Conservation (phyloP, 2,888 invertebrate species). For the Boloria euphrosyne region DNA sequence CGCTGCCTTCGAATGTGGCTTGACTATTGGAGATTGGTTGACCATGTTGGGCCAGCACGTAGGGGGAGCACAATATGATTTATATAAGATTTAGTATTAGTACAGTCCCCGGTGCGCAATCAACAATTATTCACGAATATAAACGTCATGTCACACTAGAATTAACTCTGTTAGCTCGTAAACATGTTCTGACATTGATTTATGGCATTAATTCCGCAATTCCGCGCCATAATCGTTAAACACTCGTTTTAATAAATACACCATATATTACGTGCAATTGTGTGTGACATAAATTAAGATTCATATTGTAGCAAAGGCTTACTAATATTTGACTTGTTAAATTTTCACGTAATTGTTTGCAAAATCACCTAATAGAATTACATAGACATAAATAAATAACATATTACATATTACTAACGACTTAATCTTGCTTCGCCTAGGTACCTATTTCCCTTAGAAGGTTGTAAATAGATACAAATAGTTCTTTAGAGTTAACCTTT, state of each 20-base stretch:
- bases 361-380: not conserved
- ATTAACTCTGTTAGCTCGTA: constrained; percentile 81
- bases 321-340: constrained; percentile 23
- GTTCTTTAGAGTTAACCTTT: no score
- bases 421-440: no score
- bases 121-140: constrained; percentile 80
- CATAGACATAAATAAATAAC: no score
- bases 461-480: no score
- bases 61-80: constrained; percentile 27
- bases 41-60: constrained; percentile 2
- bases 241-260: constrained; percentile 60
- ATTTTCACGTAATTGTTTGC: constrained; percentile 12
- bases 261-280: constrained; percentile 41
- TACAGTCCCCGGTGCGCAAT: constrained; percentile 53
- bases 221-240: constrained; percentile 66
- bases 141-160: constrained; percentile 78
- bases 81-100: constrained; percentile 35
- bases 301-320: constrained; percentile 27
- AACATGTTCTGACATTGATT: constrained; percentile 79
- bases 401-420: no score
- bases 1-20: not conserved
- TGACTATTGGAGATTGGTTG: not conserved
- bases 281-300: constrained; percentile 33
- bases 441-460: no score
- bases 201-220: constrained; percentile 74